Evolutionary conservation across 2,888 invertebrate species (phyloP).

Genomic region (Opisthograptis luteolata): DNA sequence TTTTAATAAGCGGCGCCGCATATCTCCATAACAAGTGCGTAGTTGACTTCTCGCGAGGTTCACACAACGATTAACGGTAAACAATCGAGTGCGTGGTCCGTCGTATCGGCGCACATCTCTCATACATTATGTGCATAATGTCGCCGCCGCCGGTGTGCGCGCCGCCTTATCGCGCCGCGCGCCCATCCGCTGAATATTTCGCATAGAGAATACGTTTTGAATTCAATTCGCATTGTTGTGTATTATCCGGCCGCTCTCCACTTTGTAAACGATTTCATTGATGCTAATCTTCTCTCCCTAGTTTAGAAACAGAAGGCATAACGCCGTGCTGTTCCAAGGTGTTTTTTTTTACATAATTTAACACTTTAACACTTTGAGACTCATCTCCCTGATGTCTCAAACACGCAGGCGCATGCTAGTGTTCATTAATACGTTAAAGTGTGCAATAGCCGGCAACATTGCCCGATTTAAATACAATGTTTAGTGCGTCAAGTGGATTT

Average conservation of each 20-base stretch:
- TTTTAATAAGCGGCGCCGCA: conserved; percentile 1
- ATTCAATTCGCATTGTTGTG: conserved; percentile 32
- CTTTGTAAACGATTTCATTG: conserved; percentile 17
- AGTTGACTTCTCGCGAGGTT: conserved; percentile 18
- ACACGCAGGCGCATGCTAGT: too few relatives aligned
- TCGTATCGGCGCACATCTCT: conserved; percentile 35
- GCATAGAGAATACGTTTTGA: conserved; percentile 26
- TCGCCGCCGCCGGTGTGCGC: conserved; percentile 30
- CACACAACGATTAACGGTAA: conserved; percentile 26
- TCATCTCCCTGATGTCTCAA: too few relatives aligned
- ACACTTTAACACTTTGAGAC: too few relatives aligned
- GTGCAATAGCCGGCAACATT: background rate
- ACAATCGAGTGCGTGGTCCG: conserved; percentile 23
- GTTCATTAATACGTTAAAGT: conserved; percentile 7
- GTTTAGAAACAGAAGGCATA: conserved; percentile 13
- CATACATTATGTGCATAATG: conserved; percentile 44
- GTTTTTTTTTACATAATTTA: too few relatives aligned
- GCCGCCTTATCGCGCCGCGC: conserved; percentile 26
- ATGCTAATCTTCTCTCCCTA: conserved; percentile 15
- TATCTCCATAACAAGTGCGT: conserved; percentile 13
- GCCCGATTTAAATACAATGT: conserved; percentile 7
- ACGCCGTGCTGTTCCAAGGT: background rate
- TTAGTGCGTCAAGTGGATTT: conserved; percentile 2
- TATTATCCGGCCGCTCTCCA: conserved; percentile 14
- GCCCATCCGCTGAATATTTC: conserved; percentile 30